Evolutionary conservation across 2,888 invertebrate species (phyloP).

Genomic region (Neria commutata): DNA sequence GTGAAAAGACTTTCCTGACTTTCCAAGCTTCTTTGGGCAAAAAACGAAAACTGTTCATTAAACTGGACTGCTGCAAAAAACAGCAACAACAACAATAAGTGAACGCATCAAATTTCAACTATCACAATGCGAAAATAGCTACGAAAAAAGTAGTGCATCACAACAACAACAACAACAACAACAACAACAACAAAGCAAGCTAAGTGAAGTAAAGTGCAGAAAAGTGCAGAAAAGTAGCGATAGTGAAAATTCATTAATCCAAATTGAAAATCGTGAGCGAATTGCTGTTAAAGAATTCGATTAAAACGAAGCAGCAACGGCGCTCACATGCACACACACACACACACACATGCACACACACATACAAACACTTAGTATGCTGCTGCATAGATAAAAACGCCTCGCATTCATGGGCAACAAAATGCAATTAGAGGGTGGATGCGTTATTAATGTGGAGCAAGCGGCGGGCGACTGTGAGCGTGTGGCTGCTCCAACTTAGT

Average conservation of each 20-base stretch:
- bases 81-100: background rate
- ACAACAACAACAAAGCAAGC: background rate
- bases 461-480: background rate
- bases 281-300: slow-evolving; percentile 8
- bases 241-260: slow-evolving; percentile 1
- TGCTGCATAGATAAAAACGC: no score
- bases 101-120: slow-evolving; percentile 2
- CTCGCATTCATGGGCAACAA: slow-evolving; percentile 29
- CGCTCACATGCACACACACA: slow-evolving; percentile 12
- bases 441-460: slow-evolving; percentile 60
- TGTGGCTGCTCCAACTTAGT: background rate
- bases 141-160: background rate
- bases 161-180: background rate
- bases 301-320: background rate
- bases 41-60: background rate
- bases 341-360: background rate
- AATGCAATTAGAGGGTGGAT: slow-evolving; percentile 62
- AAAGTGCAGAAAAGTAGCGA: no score
- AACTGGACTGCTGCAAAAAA: no score
- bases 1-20: no score
- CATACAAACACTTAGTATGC: background rate
- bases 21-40: background rate
- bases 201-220: no score
- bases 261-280: slow-evolving; percentile 12
- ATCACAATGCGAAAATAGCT: no score